Conservation (phyloP, 2,888 invertebrate species). For the Scotopteryx bipunctaria region DNA sequence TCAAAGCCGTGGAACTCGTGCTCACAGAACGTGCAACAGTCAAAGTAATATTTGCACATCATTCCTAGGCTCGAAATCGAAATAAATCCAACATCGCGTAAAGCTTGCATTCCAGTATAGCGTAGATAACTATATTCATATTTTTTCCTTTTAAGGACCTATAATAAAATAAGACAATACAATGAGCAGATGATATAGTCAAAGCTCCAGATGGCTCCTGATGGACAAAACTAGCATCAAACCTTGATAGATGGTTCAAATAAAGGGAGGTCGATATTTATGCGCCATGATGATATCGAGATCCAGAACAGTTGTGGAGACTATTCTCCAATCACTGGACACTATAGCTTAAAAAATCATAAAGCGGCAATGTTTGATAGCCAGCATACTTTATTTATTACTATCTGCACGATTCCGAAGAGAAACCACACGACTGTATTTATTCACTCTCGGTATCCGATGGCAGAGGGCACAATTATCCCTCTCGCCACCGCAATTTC, state of each 20-base stretch:
- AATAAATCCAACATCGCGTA: not conserved
- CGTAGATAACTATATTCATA: not conserved
- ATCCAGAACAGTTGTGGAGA: too few relatives aligned
- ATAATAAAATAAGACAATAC: too few relatives aligned
- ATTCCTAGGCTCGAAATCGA: constrained; percentile 7
- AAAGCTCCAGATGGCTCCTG: too few relatives aligned
- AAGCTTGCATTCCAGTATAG: not conserved
- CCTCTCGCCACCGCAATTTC: constrained; percentile 73
- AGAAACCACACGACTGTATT: constrained; percentile 62
- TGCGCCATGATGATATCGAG: too few relatives aligned
- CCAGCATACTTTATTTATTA: not conserved
- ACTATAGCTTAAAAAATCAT: not conserved
- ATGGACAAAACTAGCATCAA: too few relatives aligned
- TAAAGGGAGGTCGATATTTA: too few relatives aligned
- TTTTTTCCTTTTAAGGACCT: too few relatives aligned
- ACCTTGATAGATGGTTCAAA: too few relatives aligned
- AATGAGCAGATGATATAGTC: too few relatives aligned
- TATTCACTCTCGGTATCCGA: constrained; percentile 67
- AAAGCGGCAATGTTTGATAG: not conserved
- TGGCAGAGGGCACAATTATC: constrained; percentile 71
- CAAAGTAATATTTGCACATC: constrained; percentile 9
- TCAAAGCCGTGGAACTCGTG: not conserved
- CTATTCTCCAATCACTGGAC: too few relatives aligned
- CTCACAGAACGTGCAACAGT: not conserved
- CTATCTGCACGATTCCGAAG: constrained; percentile 35